Percentiles rank a stretch among this genome's conserved stretches.
These are phyloP conservation scores for Nesometra sesokonis DNA, from an alignment of 35 echinoderm and acorn worm genomes.

Conservation along the genomic window DNA sequence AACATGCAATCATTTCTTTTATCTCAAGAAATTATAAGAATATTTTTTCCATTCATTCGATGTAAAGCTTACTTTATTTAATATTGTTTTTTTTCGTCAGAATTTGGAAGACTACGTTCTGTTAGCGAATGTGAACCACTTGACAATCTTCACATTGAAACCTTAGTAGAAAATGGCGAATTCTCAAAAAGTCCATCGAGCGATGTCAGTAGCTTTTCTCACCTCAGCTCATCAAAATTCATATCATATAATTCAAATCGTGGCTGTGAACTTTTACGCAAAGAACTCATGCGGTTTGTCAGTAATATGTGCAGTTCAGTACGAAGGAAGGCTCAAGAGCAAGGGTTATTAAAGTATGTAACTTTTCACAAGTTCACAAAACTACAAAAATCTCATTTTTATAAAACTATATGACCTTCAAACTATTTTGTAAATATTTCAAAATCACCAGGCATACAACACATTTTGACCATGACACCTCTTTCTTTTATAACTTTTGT, in stretches of 20 bases:
- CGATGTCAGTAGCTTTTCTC: background rate
- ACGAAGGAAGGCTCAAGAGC: slow-evolving; percentile 75
- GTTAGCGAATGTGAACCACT: background rate
- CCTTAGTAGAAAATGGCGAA: background rate
- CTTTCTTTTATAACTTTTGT: too few relatives aligned
- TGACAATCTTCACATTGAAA: background rate
- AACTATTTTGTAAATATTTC: too few relatives aligned
- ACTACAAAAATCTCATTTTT: too few relatives aligned
- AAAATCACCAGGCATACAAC: too few relatives aligned
- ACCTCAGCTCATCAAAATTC: background rate
- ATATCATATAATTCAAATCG: background rate
- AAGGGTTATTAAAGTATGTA: slow-evolving; percentile 63
- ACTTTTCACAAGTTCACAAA: too few relatives aligned
- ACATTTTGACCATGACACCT: too few relatives aligned
- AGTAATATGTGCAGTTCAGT: slow-evolving; percentile 80
- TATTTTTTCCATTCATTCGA: too few relatives aligned
- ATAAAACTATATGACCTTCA: too few relatives aligned
- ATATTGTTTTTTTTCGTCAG: background rate
- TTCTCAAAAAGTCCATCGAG: background rate
- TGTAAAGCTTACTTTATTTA: too few relatives aligned
- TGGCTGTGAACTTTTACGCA: slow-evolving; percentile 50
- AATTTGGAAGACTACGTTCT: background rate
- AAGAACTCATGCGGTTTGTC: slow-evolving; percentile 71
- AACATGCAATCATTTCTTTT: too few relatives aligned
- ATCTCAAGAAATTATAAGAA: too few relatives aligned